These are phyloP conservation scores for Syngnathus rostellatus DNA, from an alignment of 2,797 vertebrate genomes.

Conservation along the genomic window DNA sequence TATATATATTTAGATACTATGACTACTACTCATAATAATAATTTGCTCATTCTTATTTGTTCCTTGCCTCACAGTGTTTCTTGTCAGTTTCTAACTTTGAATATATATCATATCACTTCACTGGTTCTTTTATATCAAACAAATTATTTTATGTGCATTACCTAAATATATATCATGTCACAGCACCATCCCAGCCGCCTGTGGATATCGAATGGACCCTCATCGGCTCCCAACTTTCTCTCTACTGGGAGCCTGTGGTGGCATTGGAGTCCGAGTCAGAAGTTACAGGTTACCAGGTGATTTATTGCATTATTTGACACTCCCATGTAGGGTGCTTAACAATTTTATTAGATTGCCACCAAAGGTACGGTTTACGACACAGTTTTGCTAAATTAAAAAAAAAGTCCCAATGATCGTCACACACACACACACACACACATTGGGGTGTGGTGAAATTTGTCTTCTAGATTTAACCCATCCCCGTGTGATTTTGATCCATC, in stretches of 20 bases:
- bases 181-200: slow-evolving; percentile 86
- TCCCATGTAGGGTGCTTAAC: background rate
- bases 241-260: slow-evolving; percentile 89
- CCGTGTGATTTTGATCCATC: too few relatives aligned
- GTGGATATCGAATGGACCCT: slow-evolving; percentile 89
- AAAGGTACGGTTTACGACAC: background rate
- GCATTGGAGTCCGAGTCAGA: slow-evolving; percentile 90
- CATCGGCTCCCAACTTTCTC: slow-evolving; percentile 79
- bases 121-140: too few relatives aligned
- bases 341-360: background rate
- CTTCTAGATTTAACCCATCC: too few relatives aligned
- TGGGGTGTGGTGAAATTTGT: too few relatives aligned
- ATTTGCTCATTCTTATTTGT: background rate
- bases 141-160: too few relatives aligned
- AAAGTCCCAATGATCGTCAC: too few relatives aligned
- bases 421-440: too few relatives aligned
- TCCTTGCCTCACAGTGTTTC: background rate
- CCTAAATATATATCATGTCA: slow-evolving; percentile 26
- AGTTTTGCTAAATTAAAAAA: background rate
- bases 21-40: too few relatives aligned
- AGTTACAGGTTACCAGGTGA: slow-evolving; percentile 90
- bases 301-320: slow-evolving; percentile 19
- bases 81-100: background rate
- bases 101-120: slow-evolving; percentile 30
- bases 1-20: background rate